Evolutionary conservation across 2,888 invertebrate genomes (phyloP), one percentile per base, ranked within the genome.

Genomic region (Stenolophus ochropezus): DNA sequence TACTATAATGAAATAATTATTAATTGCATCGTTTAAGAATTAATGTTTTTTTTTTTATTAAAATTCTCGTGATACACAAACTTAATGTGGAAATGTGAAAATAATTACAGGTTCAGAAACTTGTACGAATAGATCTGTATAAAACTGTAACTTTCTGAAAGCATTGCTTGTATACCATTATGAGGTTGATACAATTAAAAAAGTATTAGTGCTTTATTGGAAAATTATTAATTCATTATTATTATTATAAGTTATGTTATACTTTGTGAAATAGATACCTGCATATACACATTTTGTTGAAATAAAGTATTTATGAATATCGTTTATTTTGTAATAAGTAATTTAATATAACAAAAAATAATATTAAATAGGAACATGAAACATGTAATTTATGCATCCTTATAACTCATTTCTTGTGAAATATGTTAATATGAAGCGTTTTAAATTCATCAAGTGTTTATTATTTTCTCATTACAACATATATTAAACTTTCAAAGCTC

Each of bases 21-120:
- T 2, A 58, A 20, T 56, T 56, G 21, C n/a, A n/a, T n/a, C n/a
- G n/a, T n/a, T 58, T 58, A 58, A 21, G 23, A 14, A 25, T n/a
- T 23, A 20, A 58, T 23, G 58, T 58, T 58, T 58, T 58, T n/a
- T n/a, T n/a, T n/a, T 8, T 8, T 58, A 23, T 6, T 18, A 53
- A 20, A 25, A 25, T 4, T 61, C 14, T 61, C 23, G 25, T 61
- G 21, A 61, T 61, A 61, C 8, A 56, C 20, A 20, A 56, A 61
- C 14, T 14, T 61, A 61, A 61, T 61, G 42, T 11, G 42, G 42
- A 69, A 69, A 69, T 69, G 69, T 5, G 69, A 69, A 69, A 69
- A 69, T 69, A 69, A 69, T 69, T 69, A 69, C 20, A 33, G 69
- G 69, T 69, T 16, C 16, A n/a, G 21, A 25, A 61, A 61, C 23